Evolutionary conservation across 2,888 invertebrate genomes (phyloP), one percentile per base, ranked within the genome.

Genomic region (Coronaproctus castanopsis): DNA sequence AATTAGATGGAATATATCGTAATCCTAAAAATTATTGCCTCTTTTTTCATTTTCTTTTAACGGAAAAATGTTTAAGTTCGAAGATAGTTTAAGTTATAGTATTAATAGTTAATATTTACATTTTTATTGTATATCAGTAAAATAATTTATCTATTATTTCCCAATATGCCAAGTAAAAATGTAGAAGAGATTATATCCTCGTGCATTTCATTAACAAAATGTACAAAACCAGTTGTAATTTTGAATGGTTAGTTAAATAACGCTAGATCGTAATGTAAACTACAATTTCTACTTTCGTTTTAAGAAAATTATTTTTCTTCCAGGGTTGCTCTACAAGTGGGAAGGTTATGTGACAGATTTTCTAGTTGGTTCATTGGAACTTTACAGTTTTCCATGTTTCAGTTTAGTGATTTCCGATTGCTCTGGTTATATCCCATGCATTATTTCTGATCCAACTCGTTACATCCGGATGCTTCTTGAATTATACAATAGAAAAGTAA

Each of bases 221-320:
- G 22, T 8, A n/a, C 57, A 3, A 2, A 23, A 5, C 20, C 57
- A 51, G 2, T 22, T 22, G 48, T n/a, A 8, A 48, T 57, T 3
- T 21, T 52, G 21, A 57, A 57, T 23, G 57, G 57, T 57, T 19
- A 8, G 57, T 57, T 20, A n/a, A n/a, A n/a, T n/a, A n/a, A n/a
- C n/a, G n/a, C 3, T 52, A 5, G n/a, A 18, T 52, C n/a, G n/a
- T 10, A 21, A 19, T 10, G 8, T 19, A 18, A 3, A 3, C 3
- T 10, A 21, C 3, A 52, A 3, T 2, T 23, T 2, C 19, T 21
- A 21, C 18, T 3, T 8, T 21, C 2, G 24, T 22, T 8, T 3
- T 8, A 22, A 22, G 21, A 50, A 8, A 1, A 48, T 36, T 51
- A 21, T 2, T 52, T 19, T 2, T 19, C 14, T 52, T 52, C 2